Evolutionary conservation across 2,888 invertebrate genomes (phyloP), one percentile per base, ranked within the genome.

Genomic region (Celastrina argiolus): DNA sequence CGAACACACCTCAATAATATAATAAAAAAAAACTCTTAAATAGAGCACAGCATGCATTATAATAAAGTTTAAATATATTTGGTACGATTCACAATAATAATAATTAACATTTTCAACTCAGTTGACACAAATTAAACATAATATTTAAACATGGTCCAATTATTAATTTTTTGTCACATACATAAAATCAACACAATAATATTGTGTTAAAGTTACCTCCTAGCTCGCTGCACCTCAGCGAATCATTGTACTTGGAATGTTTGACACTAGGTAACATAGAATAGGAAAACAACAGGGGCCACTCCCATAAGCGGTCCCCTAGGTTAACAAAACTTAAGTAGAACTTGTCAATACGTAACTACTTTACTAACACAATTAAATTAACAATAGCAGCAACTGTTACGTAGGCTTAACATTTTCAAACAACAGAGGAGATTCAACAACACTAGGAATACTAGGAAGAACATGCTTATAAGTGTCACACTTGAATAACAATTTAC

Each of bases 1-100:
- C 26, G 31, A 58, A 51, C 51, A 10, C 22, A 51, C 51, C 22
- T 51, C 45, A 18, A 45, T 45, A 45, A 10, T 16, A 18, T 51
- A 51, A 51, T 36, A 6, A 22, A 14, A n/a, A 41, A 41, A 34
- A 59, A 34, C 8, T 14, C 31, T 8, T 18, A 22, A 51, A 51
- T 26, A 51, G 51, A 51, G 59, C 34, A 59, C 59, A 34, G 16
- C 31, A 67, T 67, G 65, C 16, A 59, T 34, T 64, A 68, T 65
- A 64, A 61, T 58, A 41, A 65, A 61, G 26, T 63, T 63, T 28
- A 63, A 63, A 63, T 42, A 63, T 63, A 45, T 63, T 63, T 63
- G 63, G 45, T 45, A 63, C 16, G 18, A 45, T 22, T 63, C 22
- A 63, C 71, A 74, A 68, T 70, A 72, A 70, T 69, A 67, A 70